phyloP scores from a whole-genome alignment of 2,113 vertebrate species.

The Entosphenus tridentatus region DNA sequence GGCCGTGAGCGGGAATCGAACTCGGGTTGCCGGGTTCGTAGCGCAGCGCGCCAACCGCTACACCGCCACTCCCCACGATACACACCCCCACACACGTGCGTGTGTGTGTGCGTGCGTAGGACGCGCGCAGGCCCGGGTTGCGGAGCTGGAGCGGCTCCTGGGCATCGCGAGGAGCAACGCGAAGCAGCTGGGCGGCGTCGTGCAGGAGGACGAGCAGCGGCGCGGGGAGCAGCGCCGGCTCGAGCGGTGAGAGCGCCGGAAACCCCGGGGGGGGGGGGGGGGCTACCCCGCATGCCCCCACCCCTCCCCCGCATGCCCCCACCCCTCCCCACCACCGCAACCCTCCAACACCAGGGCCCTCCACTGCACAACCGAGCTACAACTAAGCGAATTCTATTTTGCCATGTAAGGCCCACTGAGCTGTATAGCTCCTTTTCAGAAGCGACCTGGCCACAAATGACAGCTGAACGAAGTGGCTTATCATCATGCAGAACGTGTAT shows the following conservation, averaged over 20 bases:
- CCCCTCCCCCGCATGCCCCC: background rate
- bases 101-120: too few species aligned
- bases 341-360: too few species aligned
- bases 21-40: too few species aligned
- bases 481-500: too few species aligned
- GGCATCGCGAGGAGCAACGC: constrained; percentile 38
- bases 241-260: constrained; percentile 22
- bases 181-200: constrained; percentile 36
- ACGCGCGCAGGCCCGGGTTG: constrained; percentile 17
- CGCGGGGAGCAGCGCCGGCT: constrained; percentile 20
- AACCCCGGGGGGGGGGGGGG: too few species aligned
- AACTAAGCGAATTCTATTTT: background rate
- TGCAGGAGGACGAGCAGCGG: constrained; percentile 23
- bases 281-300: background rate
- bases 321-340: background rate
- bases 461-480: too few species aligned
- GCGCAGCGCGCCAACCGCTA: too few species aligned
- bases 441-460: too few species aligned
- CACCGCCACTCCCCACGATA: too few species aligned
- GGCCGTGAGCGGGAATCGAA: too few species aligned
- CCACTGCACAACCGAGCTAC: too few species aligned
- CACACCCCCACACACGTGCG: too few species aligned
- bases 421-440: background rate
- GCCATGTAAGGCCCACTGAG: background rate
- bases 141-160: constrained; percentile 24